Evolutionary conservation across 1,140 invertebrate species (phyloP).

Genomic region (Charaxes varanes): DNA sequence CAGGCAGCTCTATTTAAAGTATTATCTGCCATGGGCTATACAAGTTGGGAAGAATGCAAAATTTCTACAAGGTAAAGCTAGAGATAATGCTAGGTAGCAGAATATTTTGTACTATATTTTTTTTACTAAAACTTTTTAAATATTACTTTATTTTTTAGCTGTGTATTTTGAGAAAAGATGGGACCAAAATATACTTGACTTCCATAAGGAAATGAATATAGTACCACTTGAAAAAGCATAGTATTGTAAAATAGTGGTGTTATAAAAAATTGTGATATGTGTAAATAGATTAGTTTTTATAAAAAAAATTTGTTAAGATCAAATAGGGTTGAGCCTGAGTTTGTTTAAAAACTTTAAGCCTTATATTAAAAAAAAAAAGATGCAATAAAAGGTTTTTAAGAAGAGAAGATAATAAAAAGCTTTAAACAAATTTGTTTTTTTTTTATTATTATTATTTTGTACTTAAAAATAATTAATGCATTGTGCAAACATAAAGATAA

Average conservation of each 20-base stretch:
- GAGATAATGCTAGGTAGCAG: too few relatives aligned
- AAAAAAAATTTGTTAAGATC: too few relatives aligned
- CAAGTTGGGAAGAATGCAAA: conserved; percentile 84
- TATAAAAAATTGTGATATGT: too few relatives aligned
- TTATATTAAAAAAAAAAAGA: not conserved
- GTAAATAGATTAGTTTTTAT: too few relatives aligned
- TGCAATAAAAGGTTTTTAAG: not conserved
- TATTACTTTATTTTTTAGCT: conserved; percentile 35
- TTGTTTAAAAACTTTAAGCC: too few relatives aligned
- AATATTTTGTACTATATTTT: too few relatives aligned
- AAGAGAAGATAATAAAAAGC: conserved; percentile 2
- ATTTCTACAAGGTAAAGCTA: conserved; percentile 76
- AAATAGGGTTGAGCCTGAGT: too few relatives aligned
- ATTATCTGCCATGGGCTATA: conserved; percentile 93
- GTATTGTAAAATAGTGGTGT: too few relatives aligned
- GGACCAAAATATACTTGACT: conserved; percentile 89
- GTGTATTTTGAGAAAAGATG: conserved; percentile 96
- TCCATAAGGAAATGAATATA: conserved; percentile 86
- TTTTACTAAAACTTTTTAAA: too few relatives aligned
- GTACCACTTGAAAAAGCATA: conserved; percentile 25
- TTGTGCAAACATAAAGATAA: too few relatives aligned
- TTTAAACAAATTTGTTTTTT: conserved; percentile 5
- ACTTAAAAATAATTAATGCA: too few relatives aligned
- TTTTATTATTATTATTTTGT: conserved; percentile 8
- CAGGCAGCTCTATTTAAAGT: conserved; percentile 83